Base-by-base conservation (phyloP, 1,140 invertebrate species). In the Pteromalus puparum region DNA sequence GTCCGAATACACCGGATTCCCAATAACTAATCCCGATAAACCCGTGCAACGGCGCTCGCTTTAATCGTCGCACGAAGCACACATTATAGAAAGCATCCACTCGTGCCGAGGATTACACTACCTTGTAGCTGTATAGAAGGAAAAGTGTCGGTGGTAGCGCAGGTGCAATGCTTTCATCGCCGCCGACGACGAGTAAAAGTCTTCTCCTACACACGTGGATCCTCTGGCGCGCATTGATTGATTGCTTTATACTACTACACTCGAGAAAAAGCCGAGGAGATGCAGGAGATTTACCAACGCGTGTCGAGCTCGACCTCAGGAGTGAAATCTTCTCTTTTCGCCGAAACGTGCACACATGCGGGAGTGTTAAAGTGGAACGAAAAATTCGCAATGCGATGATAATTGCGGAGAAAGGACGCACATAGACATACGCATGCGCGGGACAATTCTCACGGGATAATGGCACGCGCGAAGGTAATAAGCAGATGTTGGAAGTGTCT, bases 251-350 rank as follows among this genome's bases (percentile, higher is more conserved):
- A 73, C 13, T 13, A 10, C 6, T 1, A 42, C 21, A 70, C n/a
- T 18, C 10, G 21, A 18, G 48, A 42, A 76, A 76, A 76, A 76
- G 30, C 30, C 74, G 74, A 34, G 12, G 72, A 38, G 18, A 12
- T 13, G 42, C 42, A 13, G 1, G 70, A 38, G 18, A 73, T 73
- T 73, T 18, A 4, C 30, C 24, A 30, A n/a, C 67, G 67, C 67
- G 30, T 26, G 70, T 85, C 85, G 84, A 75, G 48, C 80, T 83
- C 86, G 75, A 83, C 80, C 86, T 86, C 86, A 79, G 30, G 77
- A 86, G 87, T 87, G 87, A 88, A 88, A 88, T 38, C 79, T 42
- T 42, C 87, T 87, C 73, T 76, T 87, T 87, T 79, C 76, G 80
- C 15, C 61, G 26, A 61, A 78, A 21, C 61, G 30, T 78, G 85